A percentile compares a stretch with the other conserved stretches of the same genome.
Evolutionary conservation across 1,140 invertebrate species (phyloP).

Genomic region (Brachionus rotundiformis): DNA sequence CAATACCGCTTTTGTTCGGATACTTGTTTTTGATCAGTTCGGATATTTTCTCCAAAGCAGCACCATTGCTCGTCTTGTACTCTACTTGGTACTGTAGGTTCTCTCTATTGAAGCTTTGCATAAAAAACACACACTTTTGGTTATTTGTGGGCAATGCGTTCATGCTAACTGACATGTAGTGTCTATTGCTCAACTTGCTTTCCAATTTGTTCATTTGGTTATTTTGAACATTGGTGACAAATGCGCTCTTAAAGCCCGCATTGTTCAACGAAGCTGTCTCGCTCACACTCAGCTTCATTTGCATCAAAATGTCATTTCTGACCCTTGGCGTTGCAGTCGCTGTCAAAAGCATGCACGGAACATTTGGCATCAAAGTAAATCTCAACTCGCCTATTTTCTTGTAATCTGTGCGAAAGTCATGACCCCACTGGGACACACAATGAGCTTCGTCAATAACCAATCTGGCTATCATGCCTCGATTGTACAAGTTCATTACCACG

Average conservation of each 20-base stretch:
- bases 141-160: not conserved
- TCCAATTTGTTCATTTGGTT: slow-evolving; percentile 16
- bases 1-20: slow-evolving; percentile 77
- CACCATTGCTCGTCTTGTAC: slow-evolving; percentile 69
- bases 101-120: slow-evolving; percentile 80
- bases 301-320: slow-evolving; percentile 82
- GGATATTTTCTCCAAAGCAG: slow-evolving; percentile 71
- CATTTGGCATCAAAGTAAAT: slow-evolving; percentile 3
- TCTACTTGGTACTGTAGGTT: slow-evolving; percentile 84
- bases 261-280: slow-evolving; percentile 49
- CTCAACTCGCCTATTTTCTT: slow-evolving; percentile 66
- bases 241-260: not conserved
- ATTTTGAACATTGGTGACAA: not conserved
- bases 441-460: slow-evolving; percentile 78
- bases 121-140: slow-evolving; percentile 61
- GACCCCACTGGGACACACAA: slow-evolving; percentile 69
- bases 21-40: slow-evolving; percentile 74
- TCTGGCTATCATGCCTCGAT: slow-evolving; percentile 68
- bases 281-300: slow-evolving; percentile 71
- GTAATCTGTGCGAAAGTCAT: slow-evolving; percentile 73
- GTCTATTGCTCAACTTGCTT: slow-evolving; percentile 7
- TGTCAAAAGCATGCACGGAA: slow-evolving; percentile 66
- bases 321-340: slow-evolving; percentile 83
- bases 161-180: slow-evolving; percentile 1
- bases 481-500: slow-evolving; percentile 68